Evolutionary conservation across 2,888 invertebrate species (phyloP), one percentile per base, ranked within the genome.

Genomic region (Sphaeridia pumilis): DNA sequence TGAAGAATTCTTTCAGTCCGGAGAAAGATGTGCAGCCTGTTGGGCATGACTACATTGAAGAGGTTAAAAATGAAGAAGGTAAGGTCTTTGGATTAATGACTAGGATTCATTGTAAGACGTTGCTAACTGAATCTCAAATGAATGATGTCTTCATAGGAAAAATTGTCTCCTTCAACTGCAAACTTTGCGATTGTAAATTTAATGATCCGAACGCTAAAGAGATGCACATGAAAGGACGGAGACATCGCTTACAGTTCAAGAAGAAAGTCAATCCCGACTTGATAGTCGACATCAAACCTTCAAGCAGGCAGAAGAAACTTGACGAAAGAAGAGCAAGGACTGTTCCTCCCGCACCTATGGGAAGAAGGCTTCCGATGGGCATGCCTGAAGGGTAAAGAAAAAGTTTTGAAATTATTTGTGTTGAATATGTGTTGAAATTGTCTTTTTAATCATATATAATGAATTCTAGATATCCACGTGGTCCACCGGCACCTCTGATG

Each of bases 191-290:
- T 72, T 98, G 98, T 75, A 87, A 90, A 68, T 98, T 98, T 76
- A 97, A 94, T 73, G 98, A 98, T 76, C 94, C 94, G 51, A 95
- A 97, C 73, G 98, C 98, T 65, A 98, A 98, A 76, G 94, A 97
- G 73, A 95, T 97, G 92, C 98, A 98, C 73, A 89, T 97, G 87
- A 95, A 95, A 73, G 98, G 98, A 34, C 80, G 97, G 25, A 78
- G 97, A 10, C 98, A 98, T 72, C 79, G 98, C 25, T 78, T 97
- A 58, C 92, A 94, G 70, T 98, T 93, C 73, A 98, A 98, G 77
- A 89, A 89, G 68, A 90, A 90, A 73, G 85, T 92, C 17, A 80
- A 86, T 71, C 95, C 97, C 0, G 90, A 90, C 71, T 76, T 98
- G 64, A 85, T 92, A 48, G 95, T 95, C 42, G 94, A 95, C 70